Evolutionary conservation across 2,797 vertebrate species (phyloP), one percentile per base, ranked within the genome.

Genomic region (Poecilia wingei): DNA sequence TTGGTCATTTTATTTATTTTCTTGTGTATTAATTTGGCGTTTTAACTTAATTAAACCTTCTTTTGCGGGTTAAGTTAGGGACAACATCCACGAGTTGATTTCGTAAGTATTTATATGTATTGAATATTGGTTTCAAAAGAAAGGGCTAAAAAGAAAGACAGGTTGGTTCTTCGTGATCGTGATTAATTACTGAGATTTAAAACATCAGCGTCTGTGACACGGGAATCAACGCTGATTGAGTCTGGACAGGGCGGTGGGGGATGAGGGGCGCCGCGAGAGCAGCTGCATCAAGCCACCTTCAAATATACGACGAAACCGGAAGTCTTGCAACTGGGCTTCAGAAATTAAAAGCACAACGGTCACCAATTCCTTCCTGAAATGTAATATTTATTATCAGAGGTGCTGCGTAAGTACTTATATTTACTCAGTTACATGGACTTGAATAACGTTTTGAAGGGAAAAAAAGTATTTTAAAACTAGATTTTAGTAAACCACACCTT

Each of bases 181-280:
- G 36, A 39, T 3, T 10, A 39, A 39, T 39, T n/a, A 43, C 39
- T 13, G 25, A 66, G 47, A 28, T 53, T 4, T 7, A 41, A 14
- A 75, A 51, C n/a, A 80, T 28, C 16, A 70, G 59, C 0, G 25
- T 7, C 43, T 64, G 45, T 2, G 47, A 1, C 18, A 45, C 7
- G 41, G 78, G 3, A 61, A 82, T 87, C 86, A 78, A 3, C 33
- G 3, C 7, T 86, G 86, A 88, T 83, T 82, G 83, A 84, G 76
- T 85, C 82, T 72, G 71, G 83, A 46, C 89, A 59, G 87, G 84
- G 68, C 86, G 76, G 82, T 88, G 91, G 88, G 94, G 90, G 92
- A 73, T 76, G 89, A 85, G 64, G 76, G 16, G 76, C 22, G 46
- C 73, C 36, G 70, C 61, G 57, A 12, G 6, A 39, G 55, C 16